Percentiles rank a stretch among this genome's conserved stretches.
Conservation (phyloP, 2,888 invertebrate genomes). For the Rhingia campestris region DNA sequence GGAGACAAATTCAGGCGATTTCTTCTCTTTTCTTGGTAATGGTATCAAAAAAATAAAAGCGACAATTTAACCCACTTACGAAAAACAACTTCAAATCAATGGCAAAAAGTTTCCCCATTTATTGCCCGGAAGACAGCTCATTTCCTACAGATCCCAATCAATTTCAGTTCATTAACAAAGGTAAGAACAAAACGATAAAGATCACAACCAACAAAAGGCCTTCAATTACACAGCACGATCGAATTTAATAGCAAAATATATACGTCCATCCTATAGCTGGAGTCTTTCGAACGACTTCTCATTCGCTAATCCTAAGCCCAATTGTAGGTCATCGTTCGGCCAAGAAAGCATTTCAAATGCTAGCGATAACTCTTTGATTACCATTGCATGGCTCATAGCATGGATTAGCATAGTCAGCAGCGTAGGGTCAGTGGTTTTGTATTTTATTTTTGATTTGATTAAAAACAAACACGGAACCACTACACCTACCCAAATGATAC, state of each 20-base stretch:
- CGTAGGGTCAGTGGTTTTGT: constrained; percentile 4
- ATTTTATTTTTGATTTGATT: constrained; percentile 21
- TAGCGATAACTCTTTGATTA: constrained; percentile 38
- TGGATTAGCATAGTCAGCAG: constrained; percentile 40
- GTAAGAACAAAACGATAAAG: constrained; percentile 9
- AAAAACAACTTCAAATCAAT: too few relatives aligned
- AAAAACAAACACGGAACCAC: constrained; percentile 38
- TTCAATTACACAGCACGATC: constrained; percentile 22
- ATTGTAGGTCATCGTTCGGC: constrained; percentile 61
- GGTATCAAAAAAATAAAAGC: too few relatives aligned
- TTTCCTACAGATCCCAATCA: too few relatives aligned
- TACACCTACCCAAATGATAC: background rate
- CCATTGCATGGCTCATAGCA: constrained; percentile 2
- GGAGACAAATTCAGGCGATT: too few relatives aligned
- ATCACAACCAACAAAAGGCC: constrained; percentile 12
- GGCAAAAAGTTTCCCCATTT: background rate
- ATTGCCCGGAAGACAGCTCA: background rate
- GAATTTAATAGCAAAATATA: background rate
- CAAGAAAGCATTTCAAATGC: constrained; percentile 46
- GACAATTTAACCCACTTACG: too few relatives aligned
- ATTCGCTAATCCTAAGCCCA: constrained; percentile 36
- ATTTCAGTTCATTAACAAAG: background rate
- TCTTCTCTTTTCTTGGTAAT: too few relatives aligned
- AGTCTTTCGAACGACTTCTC: constrained; percentile 13
- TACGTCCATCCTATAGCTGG: constrained; percentile 29